Evolutionary conservation across 2,888 invertebrate genomes (phyloP).

Genomic region (Aporophyla nigra): DNA sequence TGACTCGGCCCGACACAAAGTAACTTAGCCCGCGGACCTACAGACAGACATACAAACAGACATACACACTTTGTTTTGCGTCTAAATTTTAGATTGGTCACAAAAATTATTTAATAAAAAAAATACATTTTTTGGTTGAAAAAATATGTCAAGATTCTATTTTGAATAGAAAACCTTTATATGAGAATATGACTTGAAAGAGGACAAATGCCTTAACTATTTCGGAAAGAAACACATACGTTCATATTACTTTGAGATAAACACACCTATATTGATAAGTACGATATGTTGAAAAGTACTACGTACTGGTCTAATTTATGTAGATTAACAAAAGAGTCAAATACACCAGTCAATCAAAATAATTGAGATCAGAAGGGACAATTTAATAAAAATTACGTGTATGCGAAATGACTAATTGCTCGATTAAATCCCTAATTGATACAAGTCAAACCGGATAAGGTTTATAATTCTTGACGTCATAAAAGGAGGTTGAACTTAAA

Average conservation of each 20-base stretch:
- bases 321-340: conserved; percentile 21
- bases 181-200: background rate
- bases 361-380: conserved; percentile 55
- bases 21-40: conserved; percentile 71
- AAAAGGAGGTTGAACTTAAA: background rate
- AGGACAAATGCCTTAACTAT: background rate
- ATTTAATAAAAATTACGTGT: background rate
- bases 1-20: conserved; percentile 83
- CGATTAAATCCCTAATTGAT: conserved; percentile 24
- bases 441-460: conserved; percentile 28
- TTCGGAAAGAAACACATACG: background rate
- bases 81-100: background rate
- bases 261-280: too few relatives aligned
- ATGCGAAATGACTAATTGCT: conserved; percentile 6
- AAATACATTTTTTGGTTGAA: background rate
- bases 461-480: conserved; percentile 21
- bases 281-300: background rate
- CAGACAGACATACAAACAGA: conserved; percentile 58
- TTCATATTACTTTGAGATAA: background rate
- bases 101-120: background rate
- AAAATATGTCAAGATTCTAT: too few relatives aligned
- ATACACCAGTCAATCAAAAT: conserved; percentile 44
- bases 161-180: background rate
- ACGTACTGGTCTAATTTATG: background rate
- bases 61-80: conserved; percentile 7